Evolutionary conservation across 2,888 invertebrate species (phyloP).

Genomic region (Pachycephus smyrnensis): DNA sequence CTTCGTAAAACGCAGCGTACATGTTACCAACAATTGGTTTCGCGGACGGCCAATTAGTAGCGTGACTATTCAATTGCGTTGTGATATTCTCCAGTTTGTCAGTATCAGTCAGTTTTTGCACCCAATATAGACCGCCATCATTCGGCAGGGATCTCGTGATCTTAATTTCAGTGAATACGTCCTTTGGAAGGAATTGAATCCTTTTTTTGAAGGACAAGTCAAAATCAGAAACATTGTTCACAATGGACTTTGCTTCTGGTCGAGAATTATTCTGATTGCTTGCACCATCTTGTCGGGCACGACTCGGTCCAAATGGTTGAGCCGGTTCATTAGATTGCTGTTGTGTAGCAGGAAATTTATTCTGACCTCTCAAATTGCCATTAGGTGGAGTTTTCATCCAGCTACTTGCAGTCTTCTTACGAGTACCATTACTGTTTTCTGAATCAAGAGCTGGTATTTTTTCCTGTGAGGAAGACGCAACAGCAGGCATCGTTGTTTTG

Average conservation of each 20-base stretch:
- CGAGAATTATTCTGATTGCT: background rate
- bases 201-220: background rate
- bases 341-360: background rate
- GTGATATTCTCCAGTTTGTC: constrained; percentile 30
- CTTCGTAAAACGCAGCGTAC: constrained; percentile 37
- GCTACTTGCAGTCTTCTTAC: background rate
- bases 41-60: background rate
- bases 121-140: constrained; percentile 39
- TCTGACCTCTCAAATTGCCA: background rate
- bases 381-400: background rate
- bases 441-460: background rate
- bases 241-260: background rate
- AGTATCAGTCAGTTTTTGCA: constrained; percentile 38
- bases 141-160: constrained; percentile 18
- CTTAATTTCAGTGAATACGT: constrained; percentile 37
- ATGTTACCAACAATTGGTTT: constrained; percentile 35
- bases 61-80: constrained; percentile 28
- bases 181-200: constrained; percentile 34
- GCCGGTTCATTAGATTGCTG: background rate
- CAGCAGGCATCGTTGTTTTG: background rate
- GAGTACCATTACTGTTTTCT: background rate
- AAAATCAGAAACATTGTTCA: background rate
- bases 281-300: background rate
- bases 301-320: background rate
- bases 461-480: background rate